A percentile compares a stretch with the other conserved stretches of the same genome.
These are phyloP conservation scores for Deilephila porcellus DNA, from an alignment of 2,888 invertebrate genomes.

Conservation along the genomic window DNA sequence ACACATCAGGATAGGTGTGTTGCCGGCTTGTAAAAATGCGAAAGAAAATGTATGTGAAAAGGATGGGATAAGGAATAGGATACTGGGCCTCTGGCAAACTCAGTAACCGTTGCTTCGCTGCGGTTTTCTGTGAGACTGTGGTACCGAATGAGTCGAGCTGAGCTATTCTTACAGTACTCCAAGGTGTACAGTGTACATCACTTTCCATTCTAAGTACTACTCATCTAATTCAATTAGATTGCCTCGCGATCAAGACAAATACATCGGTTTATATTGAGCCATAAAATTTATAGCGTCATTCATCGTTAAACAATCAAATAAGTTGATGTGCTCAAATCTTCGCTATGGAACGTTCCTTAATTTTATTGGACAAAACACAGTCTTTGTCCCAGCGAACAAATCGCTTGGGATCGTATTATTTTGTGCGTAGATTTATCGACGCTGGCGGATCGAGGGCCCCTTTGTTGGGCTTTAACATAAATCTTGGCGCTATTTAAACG, in stretches of 20 bases:
- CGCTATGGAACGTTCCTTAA: constrained; percentile 58
- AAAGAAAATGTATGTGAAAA: too few species aligned
- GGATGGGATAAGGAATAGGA: too few species aligned
- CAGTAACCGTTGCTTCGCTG: too few species aligned
- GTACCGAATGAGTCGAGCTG: too few species aligned
- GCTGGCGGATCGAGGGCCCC: constrained; percentile 71
- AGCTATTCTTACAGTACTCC: too few species aligned
- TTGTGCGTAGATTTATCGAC: constrained; percentile 81
- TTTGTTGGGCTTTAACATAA: constrained; percentile 81
- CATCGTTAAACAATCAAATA: constrained; percentile 44
- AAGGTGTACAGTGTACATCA: too few species aligned
- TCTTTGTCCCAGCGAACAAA: constrained; percentile 78
- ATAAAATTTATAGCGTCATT: constrained; percentile 34
- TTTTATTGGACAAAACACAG: constrained; percentile 76
- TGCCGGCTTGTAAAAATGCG: too few species aligned
- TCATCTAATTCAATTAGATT: background rate
- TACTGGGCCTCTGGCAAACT: too few species aligned
- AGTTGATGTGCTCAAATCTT: constrained; percentile 45
- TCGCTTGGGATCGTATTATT: constrained; percentile 79
- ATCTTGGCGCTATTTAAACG: constrained; percentile 80
- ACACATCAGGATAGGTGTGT: too few species aligned
- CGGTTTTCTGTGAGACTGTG: too few species aligned
- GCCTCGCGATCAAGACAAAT: background rate
- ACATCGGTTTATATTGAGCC: constrained; percentile 10
- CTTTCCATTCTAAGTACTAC: too few species aligned